phyloP scores from a whole-genome alignment of 1,140 invertebrate species.

The Pemphigus obesinymphae region DNA sequence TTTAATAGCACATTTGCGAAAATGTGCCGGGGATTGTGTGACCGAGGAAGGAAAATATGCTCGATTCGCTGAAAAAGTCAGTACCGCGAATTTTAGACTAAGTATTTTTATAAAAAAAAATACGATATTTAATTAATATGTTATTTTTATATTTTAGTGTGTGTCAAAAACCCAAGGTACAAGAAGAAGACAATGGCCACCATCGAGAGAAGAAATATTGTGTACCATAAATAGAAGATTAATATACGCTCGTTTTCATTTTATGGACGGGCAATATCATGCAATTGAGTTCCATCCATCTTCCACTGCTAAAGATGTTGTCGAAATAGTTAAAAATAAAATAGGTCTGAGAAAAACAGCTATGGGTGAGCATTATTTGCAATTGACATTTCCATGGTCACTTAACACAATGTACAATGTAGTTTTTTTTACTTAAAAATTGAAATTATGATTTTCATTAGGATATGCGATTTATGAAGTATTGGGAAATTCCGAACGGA shows the following conservation, averaged over 20 bases:
- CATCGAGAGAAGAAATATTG: conserved; percentile 86
- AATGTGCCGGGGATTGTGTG: conserved; percentile 81
- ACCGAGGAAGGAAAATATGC: conserved; percentile 93
- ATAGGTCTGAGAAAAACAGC: conserved; percentile 82
- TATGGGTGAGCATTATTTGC: conserved; percentile 55
- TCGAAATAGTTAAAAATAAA: conserved; percentile 84
- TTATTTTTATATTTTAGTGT: too few relatives aligned
- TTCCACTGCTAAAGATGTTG: conserved; percentile 83
- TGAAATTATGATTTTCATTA: conserved; percentile 29
- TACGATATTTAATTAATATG: too few relatives aligned
- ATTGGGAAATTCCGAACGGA: conserved; percentile 74
- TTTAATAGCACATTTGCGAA: conserved; percentile 82
- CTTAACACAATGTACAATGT: not conserved
- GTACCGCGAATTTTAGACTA: conserved; percentile 39
- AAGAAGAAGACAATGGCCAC: conserved; percentile 80
- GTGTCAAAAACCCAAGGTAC: conserved; percentile 80
- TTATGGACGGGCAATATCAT: conserved; percentile 92
- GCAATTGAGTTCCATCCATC: conserved; percentile 92
- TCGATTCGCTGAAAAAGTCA: conserved; percentile 83
- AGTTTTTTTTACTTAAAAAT: not conserved
- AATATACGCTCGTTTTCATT: conserved; percentile 85
- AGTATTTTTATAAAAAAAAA: too few relatives aligned
- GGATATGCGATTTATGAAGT: conserved; percentile 61
- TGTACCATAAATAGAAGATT: conserved; percentile 86
- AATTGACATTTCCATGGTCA: not conserved